Percentiles rank a stretch among this genome's conserved stretches.
Conservation (phyloP, 2,113 vertebrate genomes). For the Thunnus maccoyii region DNA sequence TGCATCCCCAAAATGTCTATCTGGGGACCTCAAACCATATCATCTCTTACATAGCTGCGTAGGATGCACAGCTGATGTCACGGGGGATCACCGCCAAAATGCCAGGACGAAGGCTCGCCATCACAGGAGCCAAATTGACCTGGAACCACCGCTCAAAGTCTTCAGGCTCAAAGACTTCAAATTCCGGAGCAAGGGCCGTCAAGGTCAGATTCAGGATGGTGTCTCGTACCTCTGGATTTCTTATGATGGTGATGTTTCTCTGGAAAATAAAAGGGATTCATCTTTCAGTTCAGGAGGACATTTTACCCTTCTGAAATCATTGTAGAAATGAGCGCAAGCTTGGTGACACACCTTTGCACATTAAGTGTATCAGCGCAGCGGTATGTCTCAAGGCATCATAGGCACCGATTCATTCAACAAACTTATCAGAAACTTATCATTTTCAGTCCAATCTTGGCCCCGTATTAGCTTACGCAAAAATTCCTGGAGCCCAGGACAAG, state of each 20-base stretch:
- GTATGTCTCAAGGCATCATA: not conserved
- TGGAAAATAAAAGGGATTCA: constrained; percentile 10
- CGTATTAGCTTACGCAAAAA: not conserved
- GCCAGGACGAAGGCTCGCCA: constrained; percentile 50
- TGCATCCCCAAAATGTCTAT: not conserved
- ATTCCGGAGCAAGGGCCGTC: constrained; percentile 50
- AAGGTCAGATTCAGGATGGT: constrained; percentile 66
- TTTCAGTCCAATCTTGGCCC: not conserved
- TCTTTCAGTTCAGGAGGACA: not conserved
- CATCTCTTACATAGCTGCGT: constrained; percentile 56
- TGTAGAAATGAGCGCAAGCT: not conserved
- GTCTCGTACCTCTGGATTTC: constrained; percentile 25
- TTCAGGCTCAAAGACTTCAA: constrained; percentile 43
- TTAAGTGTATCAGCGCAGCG: not conserved
- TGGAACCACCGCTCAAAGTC: constrained; percentile 68
- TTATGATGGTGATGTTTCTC: constrained; percentile 43
- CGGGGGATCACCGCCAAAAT: constrained; percentile 54
- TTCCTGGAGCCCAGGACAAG: not conserved
- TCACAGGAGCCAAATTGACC: constrained; percentile 52
- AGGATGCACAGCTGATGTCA: constrained; percentile 69
- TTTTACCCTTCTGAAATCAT: not conserved
- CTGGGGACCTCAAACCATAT: not conserved
- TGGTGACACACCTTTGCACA: not conserved
- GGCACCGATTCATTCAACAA: not conserved
- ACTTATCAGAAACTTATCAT: not conserved